phyloP scores from a whole-genome alignment of 2,797 vertebrate genomes.

The Syngnathus acus region DNA sequence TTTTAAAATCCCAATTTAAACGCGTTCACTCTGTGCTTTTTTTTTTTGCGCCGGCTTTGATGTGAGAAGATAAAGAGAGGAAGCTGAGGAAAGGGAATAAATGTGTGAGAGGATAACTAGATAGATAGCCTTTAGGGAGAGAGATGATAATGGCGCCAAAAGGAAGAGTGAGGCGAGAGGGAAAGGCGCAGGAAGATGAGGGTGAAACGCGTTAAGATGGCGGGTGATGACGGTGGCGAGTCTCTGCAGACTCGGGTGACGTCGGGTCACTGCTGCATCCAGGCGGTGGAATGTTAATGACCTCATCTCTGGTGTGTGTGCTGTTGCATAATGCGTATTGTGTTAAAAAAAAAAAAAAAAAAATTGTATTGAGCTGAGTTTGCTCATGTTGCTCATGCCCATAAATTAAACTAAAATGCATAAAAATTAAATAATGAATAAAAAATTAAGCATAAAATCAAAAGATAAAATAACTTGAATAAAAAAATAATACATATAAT shows the following conservation, averaged over 20 bases:
- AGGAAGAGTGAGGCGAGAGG: background rate
- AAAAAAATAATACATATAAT: too few relatives aligned
- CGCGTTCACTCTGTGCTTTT: background rate
- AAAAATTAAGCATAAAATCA: too few relatives aligned
- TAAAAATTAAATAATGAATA: too few relatives aligned
- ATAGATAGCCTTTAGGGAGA: conserved; percentile 6
- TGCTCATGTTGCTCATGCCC: conserved; percentile 22
- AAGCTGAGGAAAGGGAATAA: conserved; percentile 19
- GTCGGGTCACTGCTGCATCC: conserved; percentile 50
- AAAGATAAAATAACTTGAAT: background rate
- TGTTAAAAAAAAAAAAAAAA: conserved; percentile 13
- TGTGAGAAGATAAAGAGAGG: conserved; percentile 7
- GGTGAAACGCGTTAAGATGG: background rate
- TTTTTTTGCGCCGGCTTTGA: background rate
- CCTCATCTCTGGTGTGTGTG: conserved; percentile 33
- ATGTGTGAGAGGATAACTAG: background rate
- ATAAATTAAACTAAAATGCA: background rate
- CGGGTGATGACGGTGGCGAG: conserved; percentile 30
- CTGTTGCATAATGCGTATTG: conserved; percentile 36
- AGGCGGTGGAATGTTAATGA: conserved; percentile 61
- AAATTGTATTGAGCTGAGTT: conserved; percentile 15
- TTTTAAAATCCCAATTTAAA: background rate
- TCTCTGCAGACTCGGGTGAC: conserved; percentile 59
- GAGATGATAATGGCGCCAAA: conserved; percentile 33
- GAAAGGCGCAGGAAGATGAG: conserved; percentile 18